Evolutionary conservation across 2,113 vertebrate species (phyloP).

Genomic region (Neolamprologus ventralis): DNA sequence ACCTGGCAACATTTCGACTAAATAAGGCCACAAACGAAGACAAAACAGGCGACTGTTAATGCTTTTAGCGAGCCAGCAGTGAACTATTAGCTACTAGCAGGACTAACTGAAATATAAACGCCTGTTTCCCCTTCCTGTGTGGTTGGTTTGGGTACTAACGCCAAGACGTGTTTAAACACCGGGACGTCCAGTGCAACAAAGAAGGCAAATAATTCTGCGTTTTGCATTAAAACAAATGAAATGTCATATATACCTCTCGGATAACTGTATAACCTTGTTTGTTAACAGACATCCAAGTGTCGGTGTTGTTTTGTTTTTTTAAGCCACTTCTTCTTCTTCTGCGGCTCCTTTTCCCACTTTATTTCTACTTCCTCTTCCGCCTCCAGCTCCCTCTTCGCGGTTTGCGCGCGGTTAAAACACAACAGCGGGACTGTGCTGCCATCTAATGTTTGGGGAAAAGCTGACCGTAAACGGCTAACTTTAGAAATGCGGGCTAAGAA

Average conservation of each 20-base stretch:
- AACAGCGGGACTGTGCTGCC: background rate
- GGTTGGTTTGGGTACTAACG: background rate
- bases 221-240: background rate
- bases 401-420: background rate
- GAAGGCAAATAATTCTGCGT: background rate
- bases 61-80: background rate
- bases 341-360: slow-evolving; percentile 8
- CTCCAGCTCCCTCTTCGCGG: slow-evolving; percentile 1
- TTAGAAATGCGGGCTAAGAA: background rate
- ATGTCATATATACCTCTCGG: slow-evolving; percentile 28
- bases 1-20: background rate
- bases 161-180: background rate
- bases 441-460: background rate
- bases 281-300: slow-evolving; percentile 39
- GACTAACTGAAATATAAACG: slow-evolving; percentile 18
- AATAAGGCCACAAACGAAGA: background rate
- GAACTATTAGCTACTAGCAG: slow-evolving; percentile 24
- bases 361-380: slow-evolving; percentile 1
- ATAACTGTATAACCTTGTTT: slow-evolving; percentile 51
- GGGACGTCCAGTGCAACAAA: background rate
- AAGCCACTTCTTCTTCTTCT: slow-evolving; percentile 36
- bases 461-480: background rate
- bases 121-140: slow-evolving; percentile 12
- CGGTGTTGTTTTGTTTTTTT: slow-evolving; percentile 40
- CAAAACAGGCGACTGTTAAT: background rate